Conservation (phyloP, 2,113 vertebrate genomes). For the Anthoscopus minutus region DNA sequence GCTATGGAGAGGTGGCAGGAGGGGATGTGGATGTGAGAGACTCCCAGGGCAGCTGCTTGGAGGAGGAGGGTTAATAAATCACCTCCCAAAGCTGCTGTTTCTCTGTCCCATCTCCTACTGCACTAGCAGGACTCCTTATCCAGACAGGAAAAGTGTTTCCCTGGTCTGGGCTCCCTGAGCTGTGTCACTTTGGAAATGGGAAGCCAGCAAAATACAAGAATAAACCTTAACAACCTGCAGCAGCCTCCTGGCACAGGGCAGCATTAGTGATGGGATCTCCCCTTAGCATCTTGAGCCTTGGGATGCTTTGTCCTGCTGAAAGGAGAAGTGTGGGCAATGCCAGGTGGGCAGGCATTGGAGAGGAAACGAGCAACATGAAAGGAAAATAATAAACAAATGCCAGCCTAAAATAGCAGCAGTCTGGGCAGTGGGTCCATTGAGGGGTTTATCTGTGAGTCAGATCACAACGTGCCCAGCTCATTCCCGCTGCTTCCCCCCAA, state of each 20-base stretch:
- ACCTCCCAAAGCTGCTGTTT: neutral
- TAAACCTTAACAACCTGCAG: neutral
- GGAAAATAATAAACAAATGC: neutral
- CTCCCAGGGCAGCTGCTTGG: neutral
- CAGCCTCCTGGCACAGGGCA: neutral
- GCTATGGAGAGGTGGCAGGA: neutral
- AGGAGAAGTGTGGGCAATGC: neutral
- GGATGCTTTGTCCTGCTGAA: neutral
- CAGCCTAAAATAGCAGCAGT: neutral
- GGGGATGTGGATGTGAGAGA: neutral
- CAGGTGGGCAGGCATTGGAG: neutral
- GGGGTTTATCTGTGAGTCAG: conserved; percentile 17
- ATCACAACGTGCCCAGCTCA: neutral
- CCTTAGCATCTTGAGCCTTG: neutral
- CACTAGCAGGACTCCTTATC: neutral
- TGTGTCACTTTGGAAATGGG: neutral
- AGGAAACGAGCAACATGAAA: neutral
- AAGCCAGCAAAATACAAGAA: neutral
- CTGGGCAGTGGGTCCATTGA: neutral
- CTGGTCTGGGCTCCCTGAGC: neutral
- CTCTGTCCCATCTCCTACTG: neutral
- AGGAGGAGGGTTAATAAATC: neutral
- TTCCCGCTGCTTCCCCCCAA: neutral
- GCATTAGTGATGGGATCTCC: neutral
- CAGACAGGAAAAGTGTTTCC: neutral